Evolutionary conservation across 2,797 vertebrate genomes (phyloP).

Genomic region (Neostethus bicornis): DNA sequence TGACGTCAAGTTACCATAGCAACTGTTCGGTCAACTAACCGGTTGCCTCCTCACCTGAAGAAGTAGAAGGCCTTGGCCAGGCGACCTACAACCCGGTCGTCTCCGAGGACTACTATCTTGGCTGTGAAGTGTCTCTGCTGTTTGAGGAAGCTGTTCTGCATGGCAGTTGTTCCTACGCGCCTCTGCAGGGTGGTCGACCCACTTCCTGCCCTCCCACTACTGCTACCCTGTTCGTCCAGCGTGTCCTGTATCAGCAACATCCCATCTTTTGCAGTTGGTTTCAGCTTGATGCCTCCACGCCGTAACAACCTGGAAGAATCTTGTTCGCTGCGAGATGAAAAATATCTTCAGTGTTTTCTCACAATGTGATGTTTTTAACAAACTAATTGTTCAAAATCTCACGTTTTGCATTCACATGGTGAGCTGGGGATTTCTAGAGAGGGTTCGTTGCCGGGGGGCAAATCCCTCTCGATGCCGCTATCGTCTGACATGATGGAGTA

Average conservation of each 20-base stretch:
- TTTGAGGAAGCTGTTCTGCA: slow-evolving; percentile 61
- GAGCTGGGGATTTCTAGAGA: slow-evolving; percentile 19
- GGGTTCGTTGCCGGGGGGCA: slow-evolving; percentile 65
- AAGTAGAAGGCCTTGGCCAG: slow-evolving; percentile 88
- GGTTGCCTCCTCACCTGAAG: slow-evolving; percentile 86
- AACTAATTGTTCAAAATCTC: not conserved
- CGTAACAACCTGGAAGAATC: slow-evolving; percentile 75
- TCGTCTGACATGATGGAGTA: slow-evolving; percentile 90
- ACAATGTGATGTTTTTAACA: not conserved
- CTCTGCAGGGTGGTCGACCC: slow-evolving; percentile 72
- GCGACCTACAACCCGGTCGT: slow-evolving; percentile 87
- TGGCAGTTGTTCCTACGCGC: slow-evolving; percentile 57
- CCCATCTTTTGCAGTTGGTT: slow-evolving; percentile 72
- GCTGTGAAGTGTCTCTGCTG: slow-evolving; percentile 85
- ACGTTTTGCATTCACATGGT: slow-evolving; percentile 56
- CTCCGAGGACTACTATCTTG: slow-evolving; percentile 88
- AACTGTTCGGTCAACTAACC: no score
- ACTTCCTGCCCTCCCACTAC: slow-evolving; percentile 55
- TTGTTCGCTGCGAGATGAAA: slow-evolving; percentile 61
- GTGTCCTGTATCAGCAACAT: slow-evolving; percentile 80
- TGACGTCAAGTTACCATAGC: no score
- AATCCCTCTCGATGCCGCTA: slow-evolving; percentile 92
- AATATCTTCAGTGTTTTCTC: not conserved
- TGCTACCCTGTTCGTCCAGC: slow-evolving; percentile 71
- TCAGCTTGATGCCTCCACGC: slow-evolving; percentile 87